Base-by-base conservation (phyloP, 2,797 vertebrate species). In the Anableps anableps region DNA sequence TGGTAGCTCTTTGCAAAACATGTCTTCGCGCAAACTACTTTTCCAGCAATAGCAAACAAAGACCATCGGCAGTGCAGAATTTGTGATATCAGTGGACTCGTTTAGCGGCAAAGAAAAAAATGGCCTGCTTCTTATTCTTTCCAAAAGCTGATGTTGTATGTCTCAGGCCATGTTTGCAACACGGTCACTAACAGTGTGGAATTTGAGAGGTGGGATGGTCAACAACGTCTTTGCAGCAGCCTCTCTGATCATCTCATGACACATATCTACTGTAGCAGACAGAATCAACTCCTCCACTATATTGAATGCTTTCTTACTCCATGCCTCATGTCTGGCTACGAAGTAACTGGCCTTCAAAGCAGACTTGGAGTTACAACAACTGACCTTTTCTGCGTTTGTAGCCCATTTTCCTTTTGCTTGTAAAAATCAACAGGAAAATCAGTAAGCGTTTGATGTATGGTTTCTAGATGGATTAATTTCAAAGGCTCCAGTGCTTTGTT, bases 201-300 rank as follows among this genome's bases (percentile, higher is more conserved):
- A n/a, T 77, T 75, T 50, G 60, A 36, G 6, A 50, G n/a, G 75
- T 38, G 75, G 38, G n/a, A 50, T 53, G 45, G 75, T 82, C 62
- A 81, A 71, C 55, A 79, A 76, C 34, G 14, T 60, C n/a, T 79
- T 55, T 23, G 23, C 72, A 31, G 68, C 41, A 23, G 66, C 48
- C 50, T 81, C 66, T 21, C 45, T 29, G 1, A 79, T 79, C 77
- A 79, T 79, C 80, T 72, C 48, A 74, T 71, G 31, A 50, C n/a
- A 0, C 34, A 53, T 41, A 14, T 41, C 34, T 31, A 51, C 9
- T 5, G 23, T 11, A 11, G 66, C 41, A 78, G 60, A 50, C 41
- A 78, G 60, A 50, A 81, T 55, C 43, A 84, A 48, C 6, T 83
- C 79, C 80, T 82, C 77, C 2, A 36, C 66, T 45, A 73, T 80